Conservation (phyloP, 1,140 invertebrate genomes). For the Halyomorpha halys region DNA sequence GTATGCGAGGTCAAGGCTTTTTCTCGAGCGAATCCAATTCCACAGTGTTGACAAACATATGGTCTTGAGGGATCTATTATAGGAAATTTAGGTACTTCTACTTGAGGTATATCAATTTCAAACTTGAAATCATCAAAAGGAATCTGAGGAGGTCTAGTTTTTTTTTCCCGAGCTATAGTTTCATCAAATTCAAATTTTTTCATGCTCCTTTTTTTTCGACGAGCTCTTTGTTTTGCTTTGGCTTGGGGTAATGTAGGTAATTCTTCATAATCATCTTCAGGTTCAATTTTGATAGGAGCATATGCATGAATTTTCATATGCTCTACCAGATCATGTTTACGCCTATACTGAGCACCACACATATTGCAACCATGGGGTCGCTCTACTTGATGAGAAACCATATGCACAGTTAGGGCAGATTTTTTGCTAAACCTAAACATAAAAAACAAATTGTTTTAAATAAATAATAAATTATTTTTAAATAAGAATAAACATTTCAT, state of each 20-base stretch:
- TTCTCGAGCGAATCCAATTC: slow-evolving; percentile 64
- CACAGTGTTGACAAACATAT: slow-evolving; percentile 69
- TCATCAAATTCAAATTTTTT: slow-evolving; percentile 17
- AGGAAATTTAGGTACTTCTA: slow-evolving; percentile 41
- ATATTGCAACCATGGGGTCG: slow-evolving; percentile 64
- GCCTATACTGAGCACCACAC: slow-evolving; percentile 62
- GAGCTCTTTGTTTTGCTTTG: slow-evolving; percentile 19
- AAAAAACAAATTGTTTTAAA: background rate
- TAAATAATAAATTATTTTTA: too few relatives aligned
- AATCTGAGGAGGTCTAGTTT: background rate
- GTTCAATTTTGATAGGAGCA: slow-evolving; percentile 34
- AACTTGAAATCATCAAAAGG: background rate
- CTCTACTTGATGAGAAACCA: slow-evolving; percentile 71
- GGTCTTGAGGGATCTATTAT: slow-evolving; percentile 60
- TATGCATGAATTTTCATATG: slow-evolving; percentile 70
- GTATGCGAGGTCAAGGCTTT: slow-evolving; percentile 65
- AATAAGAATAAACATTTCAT: background rate
- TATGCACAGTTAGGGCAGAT: slow-evolving; percentile 69
- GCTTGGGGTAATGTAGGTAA: slow-evolving; percentile 12
- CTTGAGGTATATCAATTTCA: background rate
- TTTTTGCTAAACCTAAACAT: slow-evolving; percentile 55
- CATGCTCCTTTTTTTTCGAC: slow-evolving; percentile 1
- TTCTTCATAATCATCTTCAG: slow-evolving; percentile 20
- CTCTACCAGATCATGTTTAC: slow-evolving; percentile 66
- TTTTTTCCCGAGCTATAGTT: background rate